Evolutionary conservation across 1,140 invertebrate genomes (phyloP), one percentile per base, ranked within the genome.

Genomic region (Aphaenogaster ashmeadi): DNA sequence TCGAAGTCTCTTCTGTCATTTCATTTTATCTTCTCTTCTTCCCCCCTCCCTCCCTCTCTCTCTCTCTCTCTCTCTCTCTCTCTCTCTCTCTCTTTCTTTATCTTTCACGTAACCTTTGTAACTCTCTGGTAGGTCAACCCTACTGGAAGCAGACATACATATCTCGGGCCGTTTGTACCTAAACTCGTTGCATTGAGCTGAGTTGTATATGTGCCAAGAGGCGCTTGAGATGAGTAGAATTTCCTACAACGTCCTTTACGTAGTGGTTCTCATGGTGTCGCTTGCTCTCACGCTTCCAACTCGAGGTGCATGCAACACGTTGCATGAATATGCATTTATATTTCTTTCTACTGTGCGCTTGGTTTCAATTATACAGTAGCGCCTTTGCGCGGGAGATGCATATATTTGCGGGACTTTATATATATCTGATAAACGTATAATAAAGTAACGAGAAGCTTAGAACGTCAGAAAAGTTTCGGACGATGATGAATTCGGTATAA

Each of bases 281-380:
- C 11, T 15, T 41, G 5, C 64, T 69, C 78, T 80, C 62, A 41
- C 33, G n/a, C 8, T 41, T 13, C 15, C 47, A 69, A 69, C 62
- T 69, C 13, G 33, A 52, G 21, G 47, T 41, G 38, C 62, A 81
- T 21, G 78, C 64, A 81, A 71, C 78, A 81, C 78, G 78, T 81
- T 81, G 36, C 78, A 81, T 81, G 78, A 69, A 81, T 81, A 81
- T 81, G 64, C 50, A 69, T 81, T 81, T 71, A 41, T 54, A 54
- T 47, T 81, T 71, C 78, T 81, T 81, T 81, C 36, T 41, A 41
- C 64, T 15, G 13, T 41, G 64, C 15, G 36, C 64, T 81, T 44
- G 47, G 36, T 71, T 81, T 81, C 78, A 81, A 81, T 81, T 81
- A 54, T 54, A 67, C 78, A 81, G 13, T 15, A 7, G 33, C 41